Evolutionary conservation across 2,797 vertebrate species (phyloP).

Genomic region (Vireo griseus): DNA sequence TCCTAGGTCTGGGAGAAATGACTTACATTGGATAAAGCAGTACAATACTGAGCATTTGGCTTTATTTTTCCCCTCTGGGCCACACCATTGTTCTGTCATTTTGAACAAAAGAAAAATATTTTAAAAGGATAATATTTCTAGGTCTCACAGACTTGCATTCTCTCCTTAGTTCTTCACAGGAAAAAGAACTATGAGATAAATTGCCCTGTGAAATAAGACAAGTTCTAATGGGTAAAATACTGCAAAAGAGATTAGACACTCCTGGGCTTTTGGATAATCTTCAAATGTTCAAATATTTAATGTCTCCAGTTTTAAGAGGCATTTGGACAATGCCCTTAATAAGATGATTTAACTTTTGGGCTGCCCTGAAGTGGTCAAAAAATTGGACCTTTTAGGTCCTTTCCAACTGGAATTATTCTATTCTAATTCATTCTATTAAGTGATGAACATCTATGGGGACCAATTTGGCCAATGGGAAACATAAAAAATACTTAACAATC

Average conservation of each 20-base stretch:
- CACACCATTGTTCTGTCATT: neutral
- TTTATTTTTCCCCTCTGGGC: neutral
- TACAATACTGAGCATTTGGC: neutral
- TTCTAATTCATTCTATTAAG: neutral
- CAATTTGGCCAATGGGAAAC: neutral
- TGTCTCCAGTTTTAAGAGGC: neutral
- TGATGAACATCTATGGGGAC: neutral
- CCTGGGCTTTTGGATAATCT: neutral
- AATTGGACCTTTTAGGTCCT: neutral
- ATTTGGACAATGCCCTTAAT: neutral
- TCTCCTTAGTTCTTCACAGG: neutral
- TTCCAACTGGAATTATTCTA: neutral
- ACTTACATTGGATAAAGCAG: neutral
- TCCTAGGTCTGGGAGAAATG: neutral
- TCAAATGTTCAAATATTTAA: neutral
- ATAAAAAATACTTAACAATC: neutral
- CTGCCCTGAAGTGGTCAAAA: neutral
- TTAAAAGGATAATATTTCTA: neutral
- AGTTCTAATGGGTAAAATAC: neutral
- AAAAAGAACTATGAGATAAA: neutral
- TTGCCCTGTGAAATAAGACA: neutral
- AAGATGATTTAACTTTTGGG: neutral
- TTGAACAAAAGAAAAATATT: neutral
- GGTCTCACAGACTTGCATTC: neutral
- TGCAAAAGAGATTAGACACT: neutral